Evolutionary conservation across 1,140 invertebrate genomes (phyloP).

Genomic region (Nasonia longicornis): DNA sequence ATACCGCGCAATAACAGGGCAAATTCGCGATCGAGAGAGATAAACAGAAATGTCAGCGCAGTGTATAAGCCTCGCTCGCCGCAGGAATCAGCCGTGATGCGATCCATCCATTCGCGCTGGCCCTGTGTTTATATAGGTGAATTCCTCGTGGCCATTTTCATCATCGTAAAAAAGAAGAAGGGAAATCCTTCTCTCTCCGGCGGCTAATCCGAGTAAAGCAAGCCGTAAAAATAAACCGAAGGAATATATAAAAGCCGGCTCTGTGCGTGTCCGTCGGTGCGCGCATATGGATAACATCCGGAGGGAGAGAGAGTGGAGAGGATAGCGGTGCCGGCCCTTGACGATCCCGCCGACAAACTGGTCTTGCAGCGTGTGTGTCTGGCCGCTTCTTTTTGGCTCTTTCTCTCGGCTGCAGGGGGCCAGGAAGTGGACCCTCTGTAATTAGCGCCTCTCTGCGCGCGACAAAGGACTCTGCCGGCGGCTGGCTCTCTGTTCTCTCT

Average conservation of each 20-base stretch:
- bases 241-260: constrained; percentile 35
- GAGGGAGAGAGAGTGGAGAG: background rate
- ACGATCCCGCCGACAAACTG: background rate
- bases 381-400: constrained; percentile 5
- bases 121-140: background rate
- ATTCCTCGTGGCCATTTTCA: constrained; percentile 38
- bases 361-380: background rate
- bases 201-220: constrained; percentile 39
- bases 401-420: constrained; percentile 29
- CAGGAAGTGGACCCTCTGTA: constrained; percentile 47
- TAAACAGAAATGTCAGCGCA: background rate
- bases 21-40: background rate
- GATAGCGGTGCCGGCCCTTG: constrained; percentile 15
- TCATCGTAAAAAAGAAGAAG: constrained; percentile 37
- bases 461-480: constrained; percentile 28
- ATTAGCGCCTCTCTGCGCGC: constrained; percentile 45
- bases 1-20: too few species aligned
- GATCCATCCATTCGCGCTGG: constrained; percentile 1
- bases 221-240: constrained; percentile 48
- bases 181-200: background rate
- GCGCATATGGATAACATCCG: constrained; percentile 47
- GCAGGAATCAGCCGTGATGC: constrained; percentile 19
- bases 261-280: background rate
- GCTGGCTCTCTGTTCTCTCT: background rate
- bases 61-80: background rate